Evolutionary conservation across 2,888 invertebrate genomes (phyloP).

Genomic region (Gastracanthus pulcherrimus): DNA sequence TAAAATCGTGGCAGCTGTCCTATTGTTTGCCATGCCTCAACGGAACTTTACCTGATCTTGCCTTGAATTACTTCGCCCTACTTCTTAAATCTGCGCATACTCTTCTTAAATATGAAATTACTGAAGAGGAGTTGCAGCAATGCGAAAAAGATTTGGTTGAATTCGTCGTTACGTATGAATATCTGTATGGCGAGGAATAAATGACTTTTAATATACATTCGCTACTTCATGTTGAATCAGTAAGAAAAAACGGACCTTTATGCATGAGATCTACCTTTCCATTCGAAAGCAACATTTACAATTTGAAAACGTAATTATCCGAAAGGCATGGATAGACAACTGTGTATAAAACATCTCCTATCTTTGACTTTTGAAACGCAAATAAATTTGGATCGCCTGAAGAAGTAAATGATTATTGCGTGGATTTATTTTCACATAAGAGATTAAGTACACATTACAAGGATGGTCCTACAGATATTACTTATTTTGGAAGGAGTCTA

Average conservation of each 20-base stretch:
- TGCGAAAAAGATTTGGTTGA: slow-evolving; percentile 19
- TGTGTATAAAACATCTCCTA: slow-evolving; percentile 30
- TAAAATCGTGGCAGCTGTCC: background rate
- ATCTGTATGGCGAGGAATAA: background rate
- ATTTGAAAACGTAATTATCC: slow-evolving; percentile 33
- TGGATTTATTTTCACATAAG: background rate
- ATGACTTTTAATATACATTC: slow-evolving; percentile 46
- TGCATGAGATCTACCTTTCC: slow-evolving; percentile 22
- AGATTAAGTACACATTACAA: background rate
- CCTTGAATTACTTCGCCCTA: too few relatives aligned
- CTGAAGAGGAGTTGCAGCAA: slow-evolving; percentile 48
- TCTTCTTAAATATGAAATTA: slow-evolving; percentile 24
- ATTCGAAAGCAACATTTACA: slow-evolving; percentile 33
- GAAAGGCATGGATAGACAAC: slow-evolving; percentile 47
- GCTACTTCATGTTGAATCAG: slow-evolving; percentile 13
- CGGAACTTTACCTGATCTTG: too few relatives aligned
- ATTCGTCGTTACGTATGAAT: slow-evolving; percentile 34
- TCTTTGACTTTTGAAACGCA: background rate
- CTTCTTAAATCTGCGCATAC: background rate
- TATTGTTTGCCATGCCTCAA: background rate
- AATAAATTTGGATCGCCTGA: background rate
- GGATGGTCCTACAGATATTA: background rate
- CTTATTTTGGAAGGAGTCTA: background rate
- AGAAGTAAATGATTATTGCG: background rate
- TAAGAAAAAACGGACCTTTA: slow-evolving; percentile 30